Evolutionary conservation across 2,888 invertebrate genomes (phyloP).

Genomic region (Drosophila imparisetae): DNA sequence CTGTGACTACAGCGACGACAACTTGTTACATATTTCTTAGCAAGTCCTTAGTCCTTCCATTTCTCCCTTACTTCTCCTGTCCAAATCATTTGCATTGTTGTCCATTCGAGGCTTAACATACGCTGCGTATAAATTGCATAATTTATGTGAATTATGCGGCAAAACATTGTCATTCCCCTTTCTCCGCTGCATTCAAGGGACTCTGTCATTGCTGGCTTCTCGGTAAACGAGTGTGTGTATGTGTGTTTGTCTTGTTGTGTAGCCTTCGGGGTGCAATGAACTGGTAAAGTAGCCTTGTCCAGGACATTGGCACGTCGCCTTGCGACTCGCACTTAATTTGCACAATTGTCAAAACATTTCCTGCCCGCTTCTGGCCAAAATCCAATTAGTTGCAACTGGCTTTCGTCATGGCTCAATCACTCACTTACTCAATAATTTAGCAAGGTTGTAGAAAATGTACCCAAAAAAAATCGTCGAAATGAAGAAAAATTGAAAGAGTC

Average conservation of each 20-base stretch:
- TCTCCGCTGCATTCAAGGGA: slow-evolving; percentile 13
- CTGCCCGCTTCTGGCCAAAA: slow-evolving; percentile 60
- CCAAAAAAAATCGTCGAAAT: slow-evolving; percentile 6
- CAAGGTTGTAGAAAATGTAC: slow-evolving; percentile 32
- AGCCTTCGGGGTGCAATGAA: slow-evolving; percentile 76
- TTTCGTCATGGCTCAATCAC: slow-evolving; percentile 67
- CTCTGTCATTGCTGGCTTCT: slow-evolving; percentile 40
- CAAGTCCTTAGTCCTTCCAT: slow-evolving; percentile 32
- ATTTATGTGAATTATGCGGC: slow-evolving; percentile 82
- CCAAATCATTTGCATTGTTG: slow-evolving; percentile 53
- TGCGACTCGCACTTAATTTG: slow-evolving; percentile 67
- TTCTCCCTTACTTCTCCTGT: slow-evolving; percentile 1
- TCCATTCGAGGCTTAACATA: slow-evolving; percentile 73
- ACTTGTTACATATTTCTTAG: slow-evolving; percentile 69
- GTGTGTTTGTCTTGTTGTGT: slow-evolving; percentile 26
- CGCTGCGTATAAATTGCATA: slow-evolving; percentile 81
- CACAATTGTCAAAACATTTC: slow-evolving; percentile 78
- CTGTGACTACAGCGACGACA: slow-evolving; percentile 52
- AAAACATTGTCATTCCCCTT: slow-evolving; percentile 56
- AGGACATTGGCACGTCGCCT: slow-evolving; percentile 73
- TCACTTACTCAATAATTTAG: slow-evolving; percentile 60
- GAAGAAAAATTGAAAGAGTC: slow-evolving; percentile 21
- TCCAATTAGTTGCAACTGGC: slow-evolving; percentile 69
- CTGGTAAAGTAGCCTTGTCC: slow-evolving; percentile 75
- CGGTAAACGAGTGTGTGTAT: neutral